phyloP scores from a whole-genome alignment of 2,113 vertebrate genomes.

The Lethenteron camtschaticum region DNA sequence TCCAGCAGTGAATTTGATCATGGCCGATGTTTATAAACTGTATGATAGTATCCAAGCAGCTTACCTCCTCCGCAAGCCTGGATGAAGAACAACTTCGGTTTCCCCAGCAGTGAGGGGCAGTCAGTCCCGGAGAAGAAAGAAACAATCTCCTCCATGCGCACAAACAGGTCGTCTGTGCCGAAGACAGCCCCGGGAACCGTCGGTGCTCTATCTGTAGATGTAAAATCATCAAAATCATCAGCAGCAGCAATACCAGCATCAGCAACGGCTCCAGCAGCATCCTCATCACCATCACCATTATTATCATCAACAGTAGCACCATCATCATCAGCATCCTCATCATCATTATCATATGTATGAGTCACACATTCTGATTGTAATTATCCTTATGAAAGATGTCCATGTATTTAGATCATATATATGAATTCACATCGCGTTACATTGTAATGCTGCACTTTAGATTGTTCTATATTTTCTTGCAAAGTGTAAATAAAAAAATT shows the following conservation, averaged over 20 bases:
- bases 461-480: too few relatives aligned
- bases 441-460: neutral
- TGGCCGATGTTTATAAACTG: too few relatives aligned
- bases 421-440: neutral
- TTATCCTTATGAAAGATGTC: too few relatives aligned
- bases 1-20: too few relatives aligned
- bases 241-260: neutral
- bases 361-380: too few relatives aligned
- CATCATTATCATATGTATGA: too few relatives aligned
- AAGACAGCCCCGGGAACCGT: constrained; percentile 58
- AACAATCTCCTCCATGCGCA: constrained; percentile 52
- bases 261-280: too few relatives aligned
- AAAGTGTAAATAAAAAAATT: too few relatives aligned
- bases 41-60: neutral
- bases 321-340: too few relatives aligned
- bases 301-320: too few relatives aligned
- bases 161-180: constrained; percentile 38
- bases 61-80: constrained; percentile 87
- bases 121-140: constrained; percentile 48
- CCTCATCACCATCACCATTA: too few relatives aligned
- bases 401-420: too few relatives aligned
- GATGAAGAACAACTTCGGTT: constrained; percentile 91
- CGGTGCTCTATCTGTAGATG: constrained; percentile 44
- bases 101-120: constrained; percentile 54
- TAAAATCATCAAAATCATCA: neutral